Conservation (phyloP, 2,888 invertebrate species). For the Coremacera marginata region DNA sequence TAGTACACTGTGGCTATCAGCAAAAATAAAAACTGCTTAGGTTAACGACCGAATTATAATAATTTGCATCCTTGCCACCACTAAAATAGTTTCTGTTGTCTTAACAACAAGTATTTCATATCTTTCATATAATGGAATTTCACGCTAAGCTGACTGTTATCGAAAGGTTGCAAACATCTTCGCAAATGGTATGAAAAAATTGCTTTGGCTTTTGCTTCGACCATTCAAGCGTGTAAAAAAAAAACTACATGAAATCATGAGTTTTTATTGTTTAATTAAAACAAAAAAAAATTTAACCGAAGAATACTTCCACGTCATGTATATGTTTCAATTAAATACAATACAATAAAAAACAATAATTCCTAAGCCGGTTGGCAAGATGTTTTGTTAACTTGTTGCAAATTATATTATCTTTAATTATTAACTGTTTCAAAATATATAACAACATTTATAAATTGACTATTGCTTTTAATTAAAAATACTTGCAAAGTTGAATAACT, state of each 20-base stretch:
- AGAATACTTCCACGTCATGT: no score
- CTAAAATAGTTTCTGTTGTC: neutral
- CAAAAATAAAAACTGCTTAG: neutral
- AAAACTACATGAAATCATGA: neutral
- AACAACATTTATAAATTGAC: no score
- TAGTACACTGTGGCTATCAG: no score
- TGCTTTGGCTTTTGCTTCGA: neutral
- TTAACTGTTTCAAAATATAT: no score
- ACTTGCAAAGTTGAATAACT: no score
- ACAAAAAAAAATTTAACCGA: no score
- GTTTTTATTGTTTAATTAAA: neutral
- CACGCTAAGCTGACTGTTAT: neutral
- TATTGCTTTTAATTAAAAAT: no score
- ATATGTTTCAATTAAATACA: no score
- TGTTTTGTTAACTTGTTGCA: no score
- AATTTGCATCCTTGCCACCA: neutral
- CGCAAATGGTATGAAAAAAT: neutral
- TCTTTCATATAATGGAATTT: neutral
- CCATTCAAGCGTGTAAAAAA: slow-evolving; percentile 34
- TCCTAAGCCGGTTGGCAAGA: no score
- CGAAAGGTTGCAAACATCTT: neutral
- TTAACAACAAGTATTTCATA: neutral
- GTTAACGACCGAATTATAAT: neutral
- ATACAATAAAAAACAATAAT: no score
- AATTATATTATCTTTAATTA: no score